These are phyloP conservation scores for Macquaria australasica DNA, from an alignment of 2,113 vertebrate species.

Conservation along the genomic window DNA sequence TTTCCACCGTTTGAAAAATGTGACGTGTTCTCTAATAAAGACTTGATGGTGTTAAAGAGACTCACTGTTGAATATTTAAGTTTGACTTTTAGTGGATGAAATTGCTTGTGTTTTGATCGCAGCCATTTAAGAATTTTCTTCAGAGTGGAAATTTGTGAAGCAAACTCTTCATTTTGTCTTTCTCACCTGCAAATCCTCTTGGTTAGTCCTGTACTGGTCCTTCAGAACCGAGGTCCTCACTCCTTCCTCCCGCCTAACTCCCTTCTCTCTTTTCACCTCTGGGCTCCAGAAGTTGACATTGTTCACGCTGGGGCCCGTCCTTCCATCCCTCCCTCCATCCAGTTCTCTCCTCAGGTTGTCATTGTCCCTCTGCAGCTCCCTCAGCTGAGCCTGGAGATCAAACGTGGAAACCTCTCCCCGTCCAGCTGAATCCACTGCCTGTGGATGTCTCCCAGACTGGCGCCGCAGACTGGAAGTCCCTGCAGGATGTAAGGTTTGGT, in stretches of 20 bases:
- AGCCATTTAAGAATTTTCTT: neutral
- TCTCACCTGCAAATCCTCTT: constrained; percentile 94
- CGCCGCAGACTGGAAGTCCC: constrained; percentile 88
- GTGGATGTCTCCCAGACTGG: constrained; percentile 73
- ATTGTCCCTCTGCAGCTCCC: constrained; percentile 94
- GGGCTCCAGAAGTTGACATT: constrained; percentile 96
- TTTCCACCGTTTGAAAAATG: neutral
- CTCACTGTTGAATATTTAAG: constrained; percentile 1
- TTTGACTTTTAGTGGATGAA: neutral
- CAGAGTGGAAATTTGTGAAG: constrained; percentile 1
- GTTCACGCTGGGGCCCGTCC: constrained; percentile 89
- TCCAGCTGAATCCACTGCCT: constrained; percentile 33
- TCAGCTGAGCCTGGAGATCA: constrained; percentile 93
- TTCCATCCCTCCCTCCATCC: constrained; percentile 90
- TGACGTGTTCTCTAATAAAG: neutral
- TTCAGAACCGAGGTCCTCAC: constrained; percentile 90
- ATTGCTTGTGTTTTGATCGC: neutral
- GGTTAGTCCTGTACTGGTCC: constrained; percentile 92
- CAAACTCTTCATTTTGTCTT: constrained; percentile 2
- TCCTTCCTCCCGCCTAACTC: constrained; percentile 91
- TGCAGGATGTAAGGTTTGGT: constrained; percentile 76
- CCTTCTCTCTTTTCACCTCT: constrained; percentile 92
- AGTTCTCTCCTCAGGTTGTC: constrained; percentile 93
- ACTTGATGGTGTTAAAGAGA: neutral
- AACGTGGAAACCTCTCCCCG: constrained; percentile 86